Evolutionary conservation across 2,797 vertebrate species (phyloP), one percentile per base, ranked within the genome.

Genomic region (Euthynnus affinis): DNA sequence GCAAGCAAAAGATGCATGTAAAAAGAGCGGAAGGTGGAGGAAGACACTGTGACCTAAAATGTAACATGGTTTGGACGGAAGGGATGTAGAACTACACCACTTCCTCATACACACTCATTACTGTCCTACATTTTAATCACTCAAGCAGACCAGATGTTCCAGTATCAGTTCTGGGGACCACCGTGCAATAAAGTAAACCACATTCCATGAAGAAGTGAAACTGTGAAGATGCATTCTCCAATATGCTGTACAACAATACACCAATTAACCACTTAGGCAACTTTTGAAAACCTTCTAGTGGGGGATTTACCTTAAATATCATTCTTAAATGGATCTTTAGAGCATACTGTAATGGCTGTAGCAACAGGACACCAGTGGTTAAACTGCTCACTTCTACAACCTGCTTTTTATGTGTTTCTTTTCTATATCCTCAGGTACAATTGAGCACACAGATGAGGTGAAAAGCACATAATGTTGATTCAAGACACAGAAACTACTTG

Each of bases 91-190:
- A 46, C 53, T 61, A 67, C 40, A 64, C 13, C 49, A 49, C 65
- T 55, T 60, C 68, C 42, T 65, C 42, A 74, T 51, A 57, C 23
- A 74, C 80, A 67, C 73, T 73, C 60, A 14, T 32, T 37, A 40
- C 66, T 81, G 84, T 68, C 75, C 82, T 83, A 86, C 63, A 81
- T 90, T 78, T 85, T 25, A 40, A 40, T 85, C 74, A 49, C 37
- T 68, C 3, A 46, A 40, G 29, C 5, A 32, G 52, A 72, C 25
- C 64, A 77, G 55, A 83, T 25, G 2, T 75, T 77, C 29, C 55
- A 68, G 61, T 61, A 22, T 76, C 60, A 44, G 9, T 69, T 73
- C 34, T 65, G 22, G 0, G 42, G 61, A 53, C 23, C 12, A 52
- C 55, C 56, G 27, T 3, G 14, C 29, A 60, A 58, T 56, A 29